phyloP scores from a whole-genome alignment of 2,113 vertebrate species.

The Calonectris borealis region DNA sequence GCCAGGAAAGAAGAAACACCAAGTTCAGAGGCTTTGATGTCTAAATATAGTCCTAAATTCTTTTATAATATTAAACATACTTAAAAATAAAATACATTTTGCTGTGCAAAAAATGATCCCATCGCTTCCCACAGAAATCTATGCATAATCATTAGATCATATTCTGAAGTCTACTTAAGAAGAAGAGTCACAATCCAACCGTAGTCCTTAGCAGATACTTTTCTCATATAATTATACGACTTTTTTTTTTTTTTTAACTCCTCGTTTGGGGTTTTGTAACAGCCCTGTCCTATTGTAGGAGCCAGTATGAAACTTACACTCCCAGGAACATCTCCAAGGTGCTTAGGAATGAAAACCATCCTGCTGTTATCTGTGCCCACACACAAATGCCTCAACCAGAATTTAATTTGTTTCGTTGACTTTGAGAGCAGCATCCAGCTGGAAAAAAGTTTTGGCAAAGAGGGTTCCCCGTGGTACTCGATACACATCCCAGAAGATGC shows the following conservation, averaged over 20 bases:
- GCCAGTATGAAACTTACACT: not conserved
- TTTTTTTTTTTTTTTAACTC: not conserved
- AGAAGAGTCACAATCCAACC: not conserved
- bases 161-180: not conserved
- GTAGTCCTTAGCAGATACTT: not conserved
- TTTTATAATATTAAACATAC: not conserved
- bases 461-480: fast-evolving
- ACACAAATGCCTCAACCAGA: not conserved
- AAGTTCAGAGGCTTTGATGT: constrained; percentile 12
- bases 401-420: not conserved
- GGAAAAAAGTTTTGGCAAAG: not conserved
- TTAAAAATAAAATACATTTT: constrained; percentile 6
- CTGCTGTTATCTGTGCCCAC: not conserved
- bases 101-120: not conserved
- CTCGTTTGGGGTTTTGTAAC: not conserved
- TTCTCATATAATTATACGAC: not conserved
- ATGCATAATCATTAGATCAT: not conserved
- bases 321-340: not conserved
- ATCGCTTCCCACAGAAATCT: not conserved
- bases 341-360: not conserved
- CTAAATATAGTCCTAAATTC: not conserved
- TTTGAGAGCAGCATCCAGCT: not conserved
- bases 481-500: not conserved
- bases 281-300: not conserved
- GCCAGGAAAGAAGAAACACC: not conserved